These are phyloP conservation scores for Epizoanthus ramosus DNA, from an alignment of 92 coral and sea anemone genomes.

Conservation along the genomic window DNA sequence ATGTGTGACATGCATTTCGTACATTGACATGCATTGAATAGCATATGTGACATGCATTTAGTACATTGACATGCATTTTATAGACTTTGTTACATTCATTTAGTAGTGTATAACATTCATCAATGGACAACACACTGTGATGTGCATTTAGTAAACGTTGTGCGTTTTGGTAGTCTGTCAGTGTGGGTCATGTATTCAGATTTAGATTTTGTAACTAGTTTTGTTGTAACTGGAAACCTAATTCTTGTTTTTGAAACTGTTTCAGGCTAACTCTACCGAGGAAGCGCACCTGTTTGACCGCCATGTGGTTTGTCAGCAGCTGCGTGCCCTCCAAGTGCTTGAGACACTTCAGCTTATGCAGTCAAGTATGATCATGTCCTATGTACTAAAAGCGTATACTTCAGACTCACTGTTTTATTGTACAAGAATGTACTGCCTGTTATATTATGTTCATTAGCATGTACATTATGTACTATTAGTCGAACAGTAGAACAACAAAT, in stretches of 20 bases:
- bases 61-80: too few species aligned
- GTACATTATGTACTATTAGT: too few species aligned
- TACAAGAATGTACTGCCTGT: too few species aligned
- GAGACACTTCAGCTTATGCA: constrained; percentile 85
- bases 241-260: neutral
- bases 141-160: neutral
- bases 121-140: too few species aligned
- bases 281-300: constrained; percentile 71
- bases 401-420: neutral
- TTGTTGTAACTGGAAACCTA: neutral
- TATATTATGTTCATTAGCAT: too few species aligned
- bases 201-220: neutral
- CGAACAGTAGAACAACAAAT: too few species aligned
- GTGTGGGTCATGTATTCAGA: neutral
- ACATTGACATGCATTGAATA: too few species aligned
- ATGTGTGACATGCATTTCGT: too few species aligned
- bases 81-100: too few species aligned
- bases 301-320: constrained; percentile 75
- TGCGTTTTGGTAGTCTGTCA: neutral
- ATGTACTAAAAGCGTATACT: too few species aligned
- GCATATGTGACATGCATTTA: too few species aligned
- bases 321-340: constrained; percentile 83
- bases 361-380: constrained; percentile 62
- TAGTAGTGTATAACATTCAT: too few species aligned
- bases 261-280: constrained; percentile 74